Base-by-base conservation (phyloP, 1,140 invertebrate genomes). In the Bombus haemorrhoidalis region DNA sequence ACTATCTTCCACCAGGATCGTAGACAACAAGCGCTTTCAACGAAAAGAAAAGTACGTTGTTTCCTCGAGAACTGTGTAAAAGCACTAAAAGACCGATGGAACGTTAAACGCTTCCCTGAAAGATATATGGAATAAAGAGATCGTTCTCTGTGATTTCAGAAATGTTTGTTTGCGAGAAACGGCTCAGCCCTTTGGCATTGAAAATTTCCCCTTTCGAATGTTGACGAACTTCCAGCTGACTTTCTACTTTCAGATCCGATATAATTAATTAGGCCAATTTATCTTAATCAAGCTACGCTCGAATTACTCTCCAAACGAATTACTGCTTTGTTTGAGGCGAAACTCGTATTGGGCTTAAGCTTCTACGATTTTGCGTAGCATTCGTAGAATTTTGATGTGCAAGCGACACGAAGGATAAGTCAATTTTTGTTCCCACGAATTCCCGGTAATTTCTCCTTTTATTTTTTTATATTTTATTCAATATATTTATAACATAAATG, bases 61-160 rank as follows among this genome's bases (percentile, higher is more conserved):
- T 77, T 62, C 9, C 22, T 41, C 13, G 39, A 41, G 62, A 22
- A 22, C 15, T 32, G 18, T 9, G 68, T 13, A 12, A 18, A n/a
- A 64, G 62, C n/a, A n/a, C 28, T 64, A 15, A 66, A 39, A 62
- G 57, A 5, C 53, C 34, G 53, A 59, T n/a, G 53, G 53, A 76
- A 62, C 57, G 34, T 62, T 62, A 53, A 22, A 53, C 47, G 18
- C 47, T 34, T 6, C 1, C 10, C 28, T 22, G 25, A 6, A 62
- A 62, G 74, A 71, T 71, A 75, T 28, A 75, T 75, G 25, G 32
- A 28, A 64, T 77, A 64, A 77, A n/a, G 57, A 64, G 75, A 77
- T 77, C 57, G 75, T 77, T 41, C 28, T 18, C 5, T 25, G 13
- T 9, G 57, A 77, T 64, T 77, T 77, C 25, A 12, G 15, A n/a